Evolutionary conservation across 1,140 invertebrate genomes (phyloP).

Genomic region (Chlorops oryzae): DNA sequence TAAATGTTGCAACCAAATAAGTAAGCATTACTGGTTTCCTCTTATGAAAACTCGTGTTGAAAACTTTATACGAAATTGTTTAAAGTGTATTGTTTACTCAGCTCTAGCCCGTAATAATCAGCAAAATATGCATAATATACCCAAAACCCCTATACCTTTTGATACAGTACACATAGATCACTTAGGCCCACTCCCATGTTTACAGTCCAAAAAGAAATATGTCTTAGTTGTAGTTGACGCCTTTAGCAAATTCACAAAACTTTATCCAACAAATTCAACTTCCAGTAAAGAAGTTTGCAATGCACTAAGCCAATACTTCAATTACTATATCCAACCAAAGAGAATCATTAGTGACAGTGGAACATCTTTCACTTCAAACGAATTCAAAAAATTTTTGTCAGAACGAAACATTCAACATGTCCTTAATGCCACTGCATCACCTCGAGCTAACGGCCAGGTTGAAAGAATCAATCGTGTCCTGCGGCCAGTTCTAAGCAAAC

Average conservation of each 20-base stretch:
- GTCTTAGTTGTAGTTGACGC: constrained; percentile 5
- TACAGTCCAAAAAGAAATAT: constrained; percentile 6
- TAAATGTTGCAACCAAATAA: too few relatives aligned
- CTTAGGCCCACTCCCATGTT: constrained; percentile 1
- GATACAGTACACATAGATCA: background rate
- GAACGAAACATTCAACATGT: constrained; percentile 4
- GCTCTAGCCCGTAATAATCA: background rate
- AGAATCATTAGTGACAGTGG: background rate
- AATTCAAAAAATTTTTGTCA: background rate
- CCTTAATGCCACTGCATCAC: background rate
- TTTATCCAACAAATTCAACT: too few relatives aligned
- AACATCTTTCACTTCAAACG: background rate
- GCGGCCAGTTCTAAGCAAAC: constrained; percentile 4
- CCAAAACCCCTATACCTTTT: background rate
- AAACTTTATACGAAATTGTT: constrained; percentile 1
- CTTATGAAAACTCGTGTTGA: too few relatives aligned
- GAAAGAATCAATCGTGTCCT: constrained; percentile 3
- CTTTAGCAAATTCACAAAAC: background rate
- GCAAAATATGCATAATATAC: background rate
- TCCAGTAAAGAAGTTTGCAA: too few relatives aligned
- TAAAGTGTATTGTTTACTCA: constrained; percentile 3
- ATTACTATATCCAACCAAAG: too few relatives aligned
- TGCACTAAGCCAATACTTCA: too few relatives aligned
- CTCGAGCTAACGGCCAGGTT: constrained; percentile 2
- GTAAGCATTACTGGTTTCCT: too few relatives aligned